These are phyloP conservation scores for Charanyca ferruginea DNA, from an alignment of 2,888 invertebrate genomes.

Conservation along the genomic window DNA sequence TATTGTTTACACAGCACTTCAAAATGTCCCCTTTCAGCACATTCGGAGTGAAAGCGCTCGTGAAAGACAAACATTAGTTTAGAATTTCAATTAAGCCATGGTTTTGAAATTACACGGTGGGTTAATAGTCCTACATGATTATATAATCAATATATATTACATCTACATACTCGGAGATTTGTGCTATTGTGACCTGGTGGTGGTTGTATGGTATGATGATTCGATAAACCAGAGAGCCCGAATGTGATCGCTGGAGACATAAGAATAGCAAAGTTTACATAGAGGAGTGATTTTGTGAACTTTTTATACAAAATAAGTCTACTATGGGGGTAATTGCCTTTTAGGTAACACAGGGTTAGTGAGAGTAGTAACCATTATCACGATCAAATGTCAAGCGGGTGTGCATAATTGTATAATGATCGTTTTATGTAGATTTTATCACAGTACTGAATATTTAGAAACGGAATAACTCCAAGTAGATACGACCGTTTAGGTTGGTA, in stretches of 20 bases:
- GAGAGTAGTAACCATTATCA: constrained; percentile 23
- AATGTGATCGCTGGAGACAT: background rate
- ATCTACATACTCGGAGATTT: constrained; percentile 14
- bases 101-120: constrained; percentile 38
- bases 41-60: constrained; percentile 38
- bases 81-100: constrained; percentile 41
- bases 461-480: constrained; percentile 9
- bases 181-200: background rate
- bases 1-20: constrained; percentile 35
- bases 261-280: background rate
- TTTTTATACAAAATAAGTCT: constrained; percentile 4
- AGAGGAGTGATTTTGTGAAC: background rate
- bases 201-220: too few species aligned
- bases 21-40: constrained; percentile 26
- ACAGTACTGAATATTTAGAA: constrained; percentile 30
- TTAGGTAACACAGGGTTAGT: background rate
- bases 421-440: constrained; percentile 51
- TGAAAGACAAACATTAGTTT: constrained; percentile 46
- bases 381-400: constrained; percentile 32
- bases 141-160: constrained; percentile 27
- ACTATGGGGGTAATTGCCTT: background rate
- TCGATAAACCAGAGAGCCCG: background rate
- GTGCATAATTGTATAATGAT: constrained; percentile 23
- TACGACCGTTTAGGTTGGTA: background rate
- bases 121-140: constrained; percentile 23